A percentile compares a stretch with the other conserved stretches of the same genome.
These are phyloP conservation scores for Cottoperca gobio DNA, from an alignment of 2,797 vertebrate genomes.

Conservation along the genomic window DNA sequence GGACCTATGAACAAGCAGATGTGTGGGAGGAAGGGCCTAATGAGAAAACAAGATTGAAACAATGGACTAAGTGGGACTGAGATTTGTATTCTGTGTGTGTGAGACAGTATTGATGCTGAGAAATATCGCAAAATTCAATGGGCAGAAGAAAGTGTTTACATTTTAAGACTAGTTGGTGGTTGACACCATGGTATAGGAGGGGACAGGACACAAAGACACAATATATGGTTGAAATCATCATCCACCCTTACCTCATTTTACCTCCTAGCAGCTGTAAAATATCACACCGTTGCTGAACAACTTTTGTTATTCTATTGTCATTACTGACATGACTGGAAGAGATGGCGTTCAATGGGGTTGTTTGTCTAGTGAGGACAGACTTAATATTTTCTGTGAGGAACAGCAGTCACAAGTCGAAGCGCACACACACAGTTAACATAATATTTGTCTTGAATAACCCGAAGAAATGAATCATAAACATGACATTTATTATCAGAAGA, in stretches of 20 bases:
- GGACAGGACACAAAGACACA: not conserved
- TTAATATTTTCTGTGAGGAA: not conserved
- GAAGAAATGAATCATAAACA: not conserved
- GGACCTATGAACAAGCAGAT: conserved; percentile 61
- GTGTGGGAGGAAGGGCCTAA: conserved; percentile 46
- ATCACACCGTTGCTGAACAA: not conserved
- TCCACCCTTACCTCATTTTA: not conserved
- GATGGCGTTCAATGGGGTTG: not conserved
- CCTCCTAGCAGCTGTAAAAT: conserved; percentile 12
- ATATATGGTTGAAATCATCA: not conserved
- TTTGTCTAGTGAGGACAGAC: not conserved
- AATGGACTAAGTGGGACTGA: not conserved
- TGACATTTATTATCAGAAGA: not conserved
- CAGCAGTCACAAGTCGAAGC: not conserved
- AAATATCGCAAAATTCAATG: not conserved
- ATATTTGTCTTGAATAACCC: conserved; percentile 2
- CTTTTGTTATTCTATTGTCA: not conserved
- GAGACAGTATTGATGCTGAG: not conserved
- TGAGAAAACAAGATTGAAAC: conserved; percentile 51
- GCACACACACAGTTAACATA: not conserved
- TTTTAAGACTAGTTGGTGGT: not conserved
- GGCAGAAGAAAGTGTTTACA: not conserved
- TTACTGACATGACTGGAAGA: not conserved
- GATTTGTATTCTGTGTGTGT: not conserved
- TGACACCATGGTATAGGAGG: not conserved